Base-by-base conservation (phyloP, 1,140 invertebrate species). In the Prorops nasuta region DNA sequence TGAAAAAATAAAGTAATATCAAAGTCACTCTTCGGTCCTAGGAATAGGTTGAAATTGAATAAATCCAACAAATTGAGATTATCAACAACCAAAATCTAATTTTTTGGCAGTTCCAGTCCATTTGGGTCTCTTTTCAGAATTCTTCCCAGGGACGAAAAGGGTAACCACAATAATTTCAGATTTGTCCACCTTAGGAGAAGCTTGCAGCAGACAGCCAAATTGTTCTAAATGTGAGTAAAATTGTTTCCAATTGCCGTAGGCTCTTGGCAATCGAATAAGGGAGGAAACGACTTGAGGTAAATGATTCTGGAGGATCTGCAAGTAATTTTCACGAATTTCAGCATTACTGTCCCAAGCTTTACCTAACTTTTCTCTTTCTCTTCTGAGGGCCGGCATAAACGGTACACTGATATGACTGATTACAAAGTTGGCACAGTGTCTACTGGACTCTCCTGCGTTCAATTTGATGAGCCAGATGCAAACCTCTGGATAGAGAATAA, bases 351-450 rank as follows among this genome's bases (percentile, higher is more conserved):
- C 16, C 59, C 59, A 62, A 2, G 24, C n/a, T 3, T 59, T 34
- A 1, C 53, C 56, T n/a, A 44, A 35, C 3, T 16, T 28, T 15
- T 47, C 17, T 9, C 50, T 8, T 18, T 53, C 47, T 10, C 35
- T 48, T 10, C 59, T 46, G 12, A 62, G 12, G 1, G 21, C 16
- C 15, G 50, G 57, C 59, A 62, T 62, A 12, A 62, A 62, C 3
- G 59, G 59, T 1, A 62, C 28, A n/a, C 56, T 62, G 3, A 59
- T 56, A 9, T 62, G 56, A 54, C 59, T 62, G 3, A 62, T 62
- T 8, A 62, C 16, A 32, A 62, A 62, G 0, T 35, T 18, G 1
- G 37, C 59, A 12, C 17, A 37, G 14, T 59, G 50, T 8, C 32
- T 38, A 0, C 8, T 21, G 0, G 19, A 0, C 3, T 38, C 8